Evolutionary conservation across 2,888 invertebrate genomes (phyloP), one percentile per base, ranked within the genome.

Genomic region (Digitonthophagus gazella): DNA sequence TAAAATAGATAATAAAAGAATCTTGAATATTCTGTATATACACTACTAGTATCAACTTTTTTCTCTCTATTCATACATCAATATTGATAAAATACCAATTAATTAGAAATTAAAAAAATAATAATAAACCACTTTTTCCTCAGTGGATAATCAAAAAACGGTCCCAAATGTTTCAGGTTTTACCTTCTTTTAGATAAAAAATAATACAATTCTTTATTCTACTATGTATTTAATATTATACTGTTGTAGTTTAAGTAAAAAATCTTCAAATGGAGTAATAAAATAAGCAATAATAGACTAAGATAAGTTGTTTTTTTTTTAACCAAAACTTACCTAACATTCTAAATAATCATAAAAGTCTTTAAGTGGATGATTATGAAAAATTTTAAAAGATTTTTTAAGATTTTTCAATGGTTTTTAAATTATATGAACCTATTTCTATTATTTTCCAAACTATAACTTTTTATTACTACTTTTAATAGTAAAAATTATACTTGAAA

Each of bases 261-360:
- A 18, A n/a, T 19, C 61, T 18, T 19, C 20, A 19, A 61, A 61
- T 61, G 19, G 8, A 61, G 19, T 61, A 61, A 61, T 61, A 61
- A 61, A 61, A 15, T 61, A 61, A 61, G 61, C 61, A 61, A 61
- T 61, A 61, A 61, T 61, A 61, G 61, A 61, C n/a, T n/a, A n/a
- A n/a, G n/a, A 6, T 61, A 61, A 16, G 5, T 16, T 61, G 5
- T 16, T 14, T 11, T n/a, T 61, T 61, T 61, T 19, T 18, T 44
- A 2, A 44, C 3, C 6, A 8, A 44, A 44, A 44, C n/a, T n/a
- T n/a, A n/a, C n/a, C n/a, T n/a, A n/a, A n/a, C n/a, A n/a, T n/a
- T n/a, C n/a, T n/a, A n/a, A n/a, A n/a, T n/a, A n/a, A n/a, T n/a
- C n/a, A n/a, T n/a, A n/a, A n/a, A n/a, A n/a, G n/a, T n/a, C n/a